Percentiles rank a stretch among this genome's conserved stretches.
Conservation (phyloP, 2,797 vertebrate genomes). For the Hydrophis major region DNA sequence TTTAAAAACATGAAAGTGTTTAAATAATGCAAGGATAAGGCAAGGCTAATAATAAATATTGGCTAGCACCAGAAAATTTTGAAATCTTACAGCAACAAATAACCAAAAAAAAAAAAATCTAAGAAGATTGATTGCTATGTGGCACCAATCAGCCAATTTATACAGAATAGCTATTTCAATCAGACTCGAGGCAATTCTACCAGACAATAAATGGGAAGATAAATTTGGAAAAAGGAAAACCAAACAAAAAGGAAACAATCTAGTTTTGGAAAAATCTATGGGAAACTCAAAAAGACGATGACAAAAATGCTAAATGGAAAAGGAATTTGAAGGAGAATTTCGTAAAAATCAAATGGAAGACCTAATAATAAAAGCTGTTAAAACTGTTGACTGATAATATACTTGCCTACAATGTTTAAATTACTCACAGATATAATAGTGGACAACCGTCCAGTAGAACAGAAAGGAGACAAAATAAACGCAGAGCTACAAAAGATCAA, state of each 20-base stretch:
- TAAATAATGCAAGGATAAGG: not conserved
- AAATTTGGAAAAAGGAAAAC: not conserved
- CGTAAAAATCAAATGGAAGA: not conserved
- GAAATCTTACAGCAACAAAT: not conserved
- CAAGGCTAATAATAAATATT: not conserved
- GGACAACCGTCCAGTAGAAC: not conserved
- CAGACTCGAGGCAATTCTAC: not conserved
- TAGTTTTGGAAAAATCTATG: not conserved
- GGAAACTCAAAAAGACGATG: not conserved
- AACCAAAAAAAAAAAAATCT: not conserved
- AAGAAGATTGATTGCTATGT: not conserved
- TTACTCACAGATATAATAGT: not conserved
- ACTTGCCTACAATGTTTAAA: not conserved
- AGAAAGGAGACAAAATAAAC: not conserved
- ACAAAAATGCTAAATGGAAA: not conserved
- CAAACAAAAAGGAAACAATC: not conserved
- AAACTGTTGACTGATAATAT: not conserved
- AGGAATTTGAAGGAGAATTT: not conserved
- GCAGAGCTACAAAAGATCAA: not conserved
- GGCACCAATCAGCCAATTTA: not conserved
- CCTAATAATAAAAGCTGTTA: not conserved
- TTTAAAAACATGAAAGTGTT: not conserved
- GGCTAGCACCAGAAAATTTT: not conserved
- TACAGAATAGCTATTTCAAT: not conserved
- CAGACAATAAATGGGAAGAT: not conserved